Base-by-base conservation (phyloP, 1,140 invertebrate species). In the Plutomurus gul region DNA sequence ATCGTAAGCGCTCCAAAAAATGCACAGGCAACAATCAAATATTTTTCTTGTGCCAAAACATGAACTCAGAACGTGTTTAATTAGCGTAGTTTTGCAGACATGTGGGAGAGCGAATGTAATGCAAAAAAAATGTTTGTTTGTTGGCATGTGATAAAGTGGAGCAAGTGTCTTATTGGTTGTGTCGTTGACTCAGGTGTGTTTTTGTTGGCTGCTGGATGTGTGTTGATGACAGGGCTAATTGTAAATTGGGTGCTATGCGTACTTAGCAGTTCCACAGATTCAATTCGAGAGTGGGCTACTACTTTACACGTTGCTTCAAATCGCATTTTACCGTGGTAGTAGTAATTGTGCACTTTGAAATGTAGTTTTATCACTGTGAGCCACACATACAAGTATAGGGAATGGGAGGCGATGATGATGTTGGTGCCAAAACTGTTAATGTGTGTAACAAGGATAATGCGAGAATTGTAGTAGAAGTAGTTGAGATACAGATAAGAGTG, bases 371-470 rank as follows among this genome's bases (percentile, higher is more conserved):
- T n/a, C n/a, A n/a, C n/a, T 43, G 10, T n/a, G 1, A n/a, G n/a
- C 39, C n/a, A 10, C 39, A 13, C 39, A 2, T n/a, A 1, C 11
- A 43, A 22, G 30, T 30, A n/a, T 25, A 65, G 16, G 27, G 25
- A 33, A 65, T n/a, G n/a, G n/a, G n/a, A n/a, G n/a, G n/a, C n/a
- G n/a, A n/a, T n/a, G n/a, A 13, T 65, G 27, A 65, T 7, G 56
- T 33, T 65, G 56, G 36, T 65, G 56, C 56, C 56, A 65, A n/a
- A n/a, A n/a, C n/a, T n/a, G n/a, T n/a, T n/a, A 65, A 65, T 65
- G 25, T 65, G 30, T 65, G 56, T 65, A 65, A 65, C 36, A 65
- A 65, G 56, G 56, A 65, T 33, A n/a, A n/a, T n/a, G n/a, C n/a
- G 56, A 65, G 25, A 65, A n/a, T n/a, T n/a, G n/a, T n/a, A n/a